Evolutionary conservation across 1,140 invertebrate genomes (phyloP).

Genomic region (Caenorhabditis elegans): WBcel235 BX284606.5:13520501-13521000

Average conservation of each 20-base stretch:
- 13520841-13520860: no score
- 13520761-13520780: slow-evolving; percentile 78
- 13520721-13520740: slow-evolving; percentile 81
- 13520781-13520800: slow-evolving; percentile 79
- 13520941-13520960: no score
- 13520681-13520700: slow-evolving; percentile 78
- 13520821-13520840: no score
- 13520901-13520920: no score
- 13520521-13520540: slow-evolving; percentile 96
- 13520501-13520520: slow-evolving; percentile 87
- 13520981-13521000: no score
- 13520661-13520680: slow-evolving; percentile 81
- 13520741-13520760: slow-evolving; percentile 77
- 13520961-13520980: no score
- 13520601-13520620: not conserved
- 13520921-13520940: no score
- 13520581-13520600: slow-evolving; percentile 5
- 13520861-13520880: no score
- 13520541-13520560: slow-evolving; percentile 96
- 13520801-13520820: no score
- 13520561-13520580: slow-evolving; percentile 72
- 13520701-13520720: slow-evolving; percentile 91
- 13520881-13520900: no score
- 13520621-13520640: slow-evolving; percentile 69
- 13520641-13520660: slow-evolving; percentile 94